phyloP scores from a whole-genome alignment of 2,113 vertebrate genomes.

The Argyrosomus japonicus region DNA sequence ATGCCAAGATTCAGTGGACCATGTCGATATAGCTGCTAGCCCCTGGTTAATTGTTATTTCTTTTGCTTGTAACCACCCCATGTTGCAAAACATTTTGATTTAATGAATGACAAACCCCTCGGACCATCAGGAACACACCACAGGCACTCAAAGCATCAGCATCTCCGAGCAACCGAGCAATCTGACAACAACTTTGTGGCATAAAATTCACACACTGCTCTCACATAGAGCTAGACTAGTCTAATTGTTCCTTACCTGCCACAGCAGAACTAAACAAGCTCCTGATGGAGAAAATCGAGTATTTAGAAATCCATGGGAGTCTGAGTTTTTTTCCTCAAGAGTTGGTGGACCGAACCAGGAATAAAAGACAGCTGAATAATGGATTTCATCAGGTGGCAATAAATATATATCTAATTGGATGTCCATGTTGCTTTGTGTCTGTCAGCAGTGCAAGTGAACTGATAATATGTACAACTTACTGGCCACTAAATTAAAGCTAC shows the following conservation, averaged over 20 bases:
- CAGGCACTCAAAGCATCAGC: conserved; percentile 30
- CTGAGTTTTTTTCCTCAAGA: neutral
- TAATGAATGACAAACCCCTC: conserved; percentile 39
- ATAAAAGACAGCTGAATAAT: neutral
- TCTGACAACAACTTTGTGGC: conserved; percentile 6
- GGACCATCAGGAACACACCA: conserved; percentile 14
- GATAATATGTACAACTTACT: neutral
- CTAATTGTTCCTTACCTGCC: neutral
- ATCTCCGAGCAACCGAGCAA: neutral
- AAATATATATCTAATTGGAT: neutral
- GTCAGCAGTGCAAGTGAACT: neutral
- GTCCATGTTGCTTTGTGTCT: neutral
- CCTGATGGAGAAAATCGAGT: neutral
- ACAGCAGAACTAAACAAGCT: neutral
- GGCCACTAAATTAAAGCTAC: neutral
- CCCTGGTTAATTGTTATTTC: conserved; percentile 15
- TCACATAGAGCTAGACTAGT: neutral
- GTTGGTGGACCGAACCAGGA: neutral
- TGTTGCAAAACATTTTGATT: conserved; percentile 30
- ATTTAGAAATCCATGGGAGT: neutral
- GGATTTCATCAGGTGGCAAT: neutral
- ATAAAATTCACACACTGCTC: neutral
- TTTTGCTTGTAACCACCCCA: neutral
- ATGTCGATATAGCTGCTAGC: neutral
- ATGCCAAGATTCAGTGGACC: conserved; percentile 4